Percentiles rank a stretch among this genome's conserved stretches.
These are phyloP conservation scores for Rachycentron canadum DNA, from an alignment of 2,797 vertebrate species.

Conservation along the genomic window DNA sequence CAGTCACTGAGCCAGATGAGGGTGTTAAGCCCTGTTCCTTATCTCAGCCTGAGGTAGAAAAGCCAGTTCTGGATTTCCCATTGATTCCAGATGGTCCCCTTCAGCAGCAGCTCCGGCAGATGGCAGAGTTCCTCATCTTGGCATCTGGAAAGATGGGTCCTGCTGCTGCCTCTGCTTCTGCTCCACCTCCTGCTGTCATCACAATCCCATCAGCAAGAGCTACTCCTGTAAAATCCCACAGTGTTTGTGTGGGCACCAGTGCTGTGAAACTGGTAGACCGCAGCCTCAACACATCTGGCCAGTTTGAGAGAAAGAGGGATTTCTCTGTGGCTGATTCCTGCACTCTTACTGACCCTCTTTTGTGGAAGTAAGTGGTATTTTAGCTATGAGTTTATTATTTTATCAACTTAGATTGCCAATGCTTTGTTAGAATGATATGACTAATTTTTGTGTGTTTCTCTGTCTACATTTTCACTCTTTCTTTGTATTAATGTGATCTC, in stretches of 20 bases:
- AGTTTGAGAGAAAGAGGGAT: conserved; percentile 76
- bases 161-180: conserved; percentile 3
- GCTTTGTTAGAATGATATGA: neutral
- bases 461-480: conserved; percentile 10
- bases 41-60: conserved; percentile 31
- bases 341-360: conserved; percentile 82
- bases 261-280: conserved; percentile 67
- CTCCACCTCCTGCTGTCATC: conserved; percentile 14
- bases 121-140: conserved; percentile 84
- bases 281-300: conserved; percentile 84
- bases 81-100: conserved; percentile 75
- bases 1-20: neutral
- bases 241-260: conserved; percentile 75
- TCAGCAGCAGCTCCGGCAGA: conserved; percentile 85
- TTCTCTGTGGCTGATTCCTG: conserved; percentile 78
- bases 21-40: conserved; percentile 15
- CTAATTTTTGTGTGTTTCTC: conserved; percentile 7
- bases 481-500: conserved; percentile 53
- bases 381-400: neutral
- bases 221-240: conserved; percentile 57
- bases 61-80: conserved; percentile 40
- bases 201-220: neutral
- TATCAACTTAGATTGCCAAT: neutral
- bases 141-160: conserved; percentile 77
- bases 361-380: conserved; percentile 84